These are phyloP conservation scores for Agonopterix heracliana DNA, from an alignment of 2,888 invertebrate species.

Conservation along the genomic window DNA sequence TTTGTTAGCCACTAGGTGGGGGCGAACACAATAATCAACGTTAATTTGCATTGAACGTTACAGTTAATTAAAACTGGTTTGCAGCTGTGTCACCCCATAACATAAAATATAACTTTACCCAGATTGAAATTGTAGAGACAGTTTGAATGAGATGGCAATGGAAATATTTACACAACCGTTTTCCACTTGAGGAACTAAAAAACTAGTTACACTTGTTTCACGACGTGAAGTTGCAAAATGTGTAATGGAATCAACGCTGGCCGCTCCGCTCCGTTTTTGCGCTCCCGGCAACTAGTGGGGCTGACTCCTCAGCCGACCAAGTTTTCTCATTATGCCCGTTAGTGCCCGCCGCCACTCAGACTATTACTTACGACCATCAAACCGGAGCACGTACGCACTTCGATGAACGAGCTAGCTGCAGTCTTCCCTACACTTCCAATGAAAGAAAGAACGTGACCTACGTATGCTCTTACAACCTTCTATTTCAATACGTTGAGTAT, in stretches of 20 bases:
- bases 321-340: constrained; percentile 70
- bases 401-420: constrained; percentile 15
- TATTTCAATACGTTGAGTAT: constrained; percentile 42
- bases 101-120: too few relatives aligned
- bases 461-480: constrained; percentile 23
- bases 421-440: constrained; percentile 8
- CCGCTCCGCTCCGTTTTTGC: constrained; percentile 31
- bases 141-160: too few relatives aligned
- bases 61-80: constrained; percentile 31
- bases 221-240: constrained; percentile 7
- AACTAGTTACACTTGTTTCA: constrained; percentile 2
- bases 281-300: constrained; percentile 24
- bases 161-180: too few relatives aligned
- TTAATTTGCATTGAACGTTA: constrained; percentile 20
- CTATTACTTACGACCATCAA: constrained; percentile 47
- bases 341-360: constrained; percentile 47
- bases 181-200: neutral
- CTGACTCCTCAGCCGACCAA: constrained; percentile 48
- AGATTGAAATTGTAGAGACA: too few relatives aligned
- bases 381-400: constrained; percentile 42
- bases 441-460: constrained; percentile 8
- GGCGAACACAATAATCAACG: constrained; percentile 45
- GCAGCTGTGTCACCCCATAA: neutral
- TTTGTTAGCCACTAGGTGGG: constrained; percentile 40
- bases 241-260: constrained; percentile 15